Base-by-base conservation (phyloP, 2,113 vertebrate genomes). In the Donacobius atricapilla region DNA sequence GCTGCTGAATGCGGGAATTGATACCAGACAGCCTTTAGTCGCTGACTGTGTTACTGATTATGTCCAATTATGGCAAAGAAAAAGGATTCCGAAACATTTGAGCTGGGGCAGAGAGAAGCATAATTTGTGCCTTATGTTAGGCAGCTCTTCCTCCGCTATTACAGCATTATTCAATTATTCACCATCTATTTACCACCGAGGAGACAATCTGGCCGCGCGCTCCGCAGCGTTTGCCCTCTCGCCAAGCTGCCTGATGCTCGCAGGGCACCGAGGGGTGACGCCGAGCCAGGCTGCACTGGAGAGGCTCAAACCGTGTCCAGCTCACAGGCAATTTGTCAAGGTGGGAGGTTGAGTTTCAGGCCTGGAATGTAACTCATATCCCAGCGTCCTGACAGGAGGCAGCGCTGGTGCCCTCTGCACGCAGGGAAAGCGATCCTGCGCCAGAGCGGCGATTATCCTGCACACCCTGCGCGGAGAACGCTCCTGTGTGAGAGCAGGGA, bases 61-160 rank as follows among this genome's bases (percentile, higher is more conserved):
- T 75, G 71, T 93, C 93, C 92, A 96, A 96, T 97, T 96, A 97
- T 35, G 82, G 93, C 76, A 88, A 93, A 90, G 85, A 86, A 95
- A 83, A 96, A 95, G 71, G 47, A 94, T 61, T 50, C 71, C 40
- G 54, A 88, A 91, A 80, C 3, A 10, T 94, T 69, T 94, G 87
- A 95, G 81, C 88, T 40, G 63, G 50, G 83, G 63, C 83, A 97
- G 65, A 42, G 54, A 60, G 27, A 37, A 48, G 78, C 5, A 1
- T 91, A 96, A 94, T 88, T 81, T 4, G 1, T 88, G 94, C 95
- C 93, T 95, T 93, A 93, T 73, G 93, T 70, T 70, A 83, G 75
- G 75, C 94, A 97, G 84, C 60, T 73, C 80, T 66, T 90, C 92
- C 56, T 83, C 40, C 47, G 6, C 70, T 58, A 24, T 51, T 75